Evolutionary conservation across 2,113 vertebrate genomes (phyloP).

Genomic region (Phalacrocorax brasilianus): DNA sequence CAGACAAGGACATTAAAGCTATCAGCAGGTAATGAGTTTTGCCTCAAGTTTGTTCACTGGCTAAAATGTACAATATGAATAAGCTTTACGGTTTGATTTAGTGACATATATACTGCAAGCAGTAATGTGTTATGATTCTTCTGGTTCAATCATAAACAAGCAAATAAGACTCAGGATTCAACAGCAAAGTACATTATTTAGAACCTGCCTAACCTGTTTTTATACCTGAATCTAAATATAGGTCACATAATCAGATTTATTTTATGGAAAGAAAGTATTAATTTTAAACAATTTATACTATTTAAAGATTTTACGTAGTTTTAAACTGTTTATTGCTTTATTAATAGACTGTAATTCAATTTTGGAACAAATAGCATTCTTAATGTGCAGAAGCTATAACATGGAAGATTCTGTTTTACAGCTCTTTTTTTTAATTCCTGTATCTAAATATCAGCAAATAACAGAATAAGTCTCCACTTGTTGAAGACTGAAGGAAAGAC

Average conservation of each 20-base stretch:
- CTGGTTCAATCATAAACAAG: not conserved
- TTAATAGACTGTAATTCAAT: not conserved
- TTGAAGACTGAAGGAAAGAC: not conserved
- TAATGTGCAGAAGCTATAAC: not conserved
- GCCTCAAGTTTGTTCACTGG: not conserved
- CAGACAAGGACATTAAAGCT: not conserved
- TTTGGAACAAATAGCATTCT: not conserved
- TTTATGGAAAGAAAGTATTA: not conserved
- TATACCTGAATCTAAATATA: not conserved
- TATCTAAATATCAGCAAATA: not conserved
- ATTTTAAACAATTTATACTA: not conserved
- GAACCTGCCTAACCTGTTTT: not conserved
- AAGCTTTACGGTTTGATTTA: not conserved
- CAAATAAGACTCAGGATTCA: not conserved
- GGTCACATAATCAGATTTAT: not conserved
- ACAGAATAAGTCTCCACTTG: not conserved
- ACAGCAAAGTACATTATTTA: not conserved
- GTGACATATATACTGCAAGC: not conserved
- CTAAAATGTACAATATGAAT: not conserved
- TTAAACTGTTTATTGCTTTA: not conserved
- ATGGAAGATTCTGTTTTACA: not conserved
- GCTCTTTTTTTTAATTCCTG: not conserved
- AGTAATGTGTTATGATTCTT: not conserved
- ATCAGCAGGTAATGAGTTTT: not conserved
- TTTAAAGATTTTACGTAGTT: not conserved